These are phyloP conservation scores for Trochalopteron elliotii DNA, from an alignment of 2,113 vertebrate genomes.

Conservation along the genomic window DNA sequence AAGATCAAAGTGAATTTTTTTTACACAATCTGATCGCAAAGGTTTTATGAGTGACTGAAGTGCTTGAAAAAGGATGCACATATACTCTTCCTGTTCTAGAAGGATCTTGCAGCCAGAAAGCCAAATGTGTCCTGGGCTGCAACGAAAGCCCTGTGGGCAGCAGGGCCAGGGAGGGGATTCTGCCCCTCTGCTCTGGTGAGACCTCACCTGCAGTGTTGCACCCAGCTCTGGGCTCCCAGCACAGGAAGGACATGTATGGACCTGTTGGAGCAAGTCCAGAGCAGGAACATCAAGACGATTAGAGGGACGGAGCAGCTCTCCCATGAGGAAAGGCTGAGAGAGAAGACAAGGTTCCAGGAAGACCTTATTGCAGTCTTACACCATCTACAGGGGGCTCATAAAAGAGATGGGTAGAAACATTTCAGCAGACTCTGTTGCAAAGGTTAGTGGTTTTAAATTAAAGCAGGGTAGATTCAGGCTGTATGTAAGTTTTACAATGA, in stretches of 20 bases:
- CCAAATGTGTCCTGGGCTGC: neutral
- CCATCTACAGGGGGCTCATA: no score
- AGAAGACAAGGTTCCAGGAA: neutral
- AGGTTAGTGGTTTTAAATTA: neutral
- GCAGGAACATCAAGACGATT: neutral
- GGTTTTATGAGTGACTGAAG: neutral
- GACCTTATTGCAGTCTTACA: neutral
- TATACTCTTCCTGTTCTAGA: neutral
- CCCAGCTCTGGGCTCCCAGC: neutral
- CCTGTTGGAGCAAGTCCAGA: neutral
- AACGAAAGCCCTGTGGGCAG: fast-evolving
- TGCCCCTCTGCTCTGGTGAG: neutral
- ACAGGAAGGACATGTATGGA: neutral
- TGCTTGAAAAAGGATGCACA: neutral
- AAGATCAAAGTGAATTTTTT: fast-evolving
- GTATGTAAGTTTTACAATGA: neutral
- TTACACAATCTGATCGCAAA: neutral
- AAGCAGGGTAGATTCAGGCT: neutral
- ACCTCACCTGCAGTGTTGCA: neutral
- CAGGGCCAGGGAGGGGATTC: neutral
- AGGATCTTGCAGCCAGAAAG: neutral
- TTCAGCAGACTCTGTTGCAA: neutral
- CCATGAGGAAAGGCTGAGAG: neutral
- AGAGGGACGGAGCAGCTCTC: neutral
- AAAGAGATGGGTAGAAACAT: neutral